Evolutionary conservation across 2,113 vertebrate genomes (phyloP), one percentile per base, ranked within the genome.

Genomic region (Smithornis capensis): DNA sequence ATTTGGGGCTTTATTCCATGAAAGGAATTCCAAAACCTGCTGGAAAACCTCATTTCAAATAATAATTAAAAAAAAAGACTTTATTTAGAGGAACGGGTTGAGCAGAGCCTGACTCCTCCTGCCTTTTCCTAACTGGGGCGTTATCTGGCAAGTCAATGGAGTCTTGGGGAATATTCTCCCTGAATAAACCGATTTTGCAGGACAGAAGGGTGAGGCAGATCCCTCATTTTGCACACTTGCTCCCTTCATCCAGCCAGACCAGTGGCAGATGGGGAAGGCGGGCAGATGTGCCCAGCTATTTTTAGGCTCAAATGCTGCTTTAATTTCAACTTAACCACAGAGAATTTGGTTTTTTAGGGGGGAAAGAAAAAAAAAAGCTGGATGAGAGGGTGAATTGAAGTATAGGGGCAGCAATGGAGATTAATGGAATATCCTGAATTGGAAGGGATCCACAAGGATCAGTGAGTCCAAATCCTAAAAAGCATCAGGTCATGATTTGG

Each of bases 271-370:
- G 89, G 89, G 60, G 52, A 90, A 42, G 71, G 92, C 5, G 0
- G 87, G 50, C 92, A 89, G 95, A 94, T 79, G 95, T 27, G 67
- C 70, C 76, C 2, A 7, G 87, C 33, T 96, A 92, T 96, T 95
- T 94, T 89, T 83, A 95, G 94, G 83, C 37, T 74, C 40, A 49
- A 87, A 81, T 0, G 2, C 69, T 12, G 56, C 83, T 86, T 94
- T 69, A 50, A 83, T 86, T 95, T 88, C 65, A 29, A 53, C 47
- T 27, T 9, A 77, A 70, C 74, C 56, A 1, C 2, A 0, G 76
- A 49, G 38, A 89, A 71, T 45, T 59, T 23, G 80, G 67, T 49
- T 50, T 50, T 83, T 85, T 67, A 38, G 65, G 42, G 31, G 13
- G 8, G 10, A 28, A 35, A 52, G 47, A 42, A 49, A 29, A 27